Evolutionary conservation across 92 coral and sea anemone genomes (phyloP).

Genomic region (Porites rus): DNA sequence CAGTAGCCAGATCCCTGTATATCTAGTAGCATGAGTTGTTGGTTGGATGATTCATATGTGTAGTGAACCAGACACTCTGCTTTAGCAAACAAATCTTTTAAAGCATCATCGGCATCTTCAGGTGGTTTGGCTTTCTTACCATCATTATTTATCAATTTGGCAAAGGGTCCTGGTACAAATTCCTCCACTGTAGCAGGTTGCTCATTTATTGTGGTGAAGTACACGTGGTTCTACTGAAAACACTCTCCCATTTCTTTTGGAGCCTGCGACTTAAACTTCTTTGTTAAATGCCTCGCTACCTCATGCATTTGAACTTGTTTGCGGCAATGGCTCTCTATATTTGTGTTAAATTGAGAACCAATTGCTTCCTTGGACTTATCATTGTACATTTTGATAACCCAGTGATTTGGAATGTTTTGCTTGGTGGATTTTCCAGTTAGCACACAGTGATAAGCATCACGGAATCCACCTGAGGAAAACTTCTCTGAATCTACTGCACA

Average conservation of each 20-base stretch:
- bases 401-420: constrained; percentile 43
- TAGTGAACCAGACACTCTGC: constrained; percentile 73
- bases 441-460: constrained; percentile 44
- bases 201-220: constrained; percentile 60
- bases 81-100: constrained; percentile 49
- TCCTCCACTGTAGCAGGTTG: constrained; percentile 71
- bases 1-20: constrained; percentile 63
- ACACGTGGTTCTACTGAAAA: constrained; percentile 62
- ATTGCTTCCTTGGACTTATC: constrained; percentile 51
- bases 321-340: constrained; percentile 52
- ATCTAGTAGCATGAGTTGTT: constrained; percentile 65
- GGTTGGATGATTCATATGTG: constrained; percentile 45
- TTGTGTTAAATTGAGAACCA: constrained; percentile 28
- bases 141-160: constrained; percentile 66
- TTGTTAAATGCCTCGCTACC: constrained; percentile 71
- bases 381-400: constrained; percentile 60
- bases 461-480: constrained; percentile 74
- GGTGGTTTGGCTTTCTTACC: constrained; percentile 48
- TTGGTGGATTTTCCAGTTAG: constrained; percentile 11
- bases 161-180: constrained; percentile 71
- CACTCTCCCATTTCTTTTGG: constrained; percentile 63
- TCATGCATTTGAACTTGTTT: constrained; percentile 76
- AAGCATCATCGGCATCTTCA: constrained; percentile 53
- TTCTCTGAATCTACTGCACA: constrained; percentile 53
- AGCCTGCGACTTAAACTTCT: constrained; percentile 46